These are phyloP conservation scores for Gadus chalcogrammus DNA, from an alignment of 2,113 vertebrate genomes.

Conservation along the genomic window DNA sequence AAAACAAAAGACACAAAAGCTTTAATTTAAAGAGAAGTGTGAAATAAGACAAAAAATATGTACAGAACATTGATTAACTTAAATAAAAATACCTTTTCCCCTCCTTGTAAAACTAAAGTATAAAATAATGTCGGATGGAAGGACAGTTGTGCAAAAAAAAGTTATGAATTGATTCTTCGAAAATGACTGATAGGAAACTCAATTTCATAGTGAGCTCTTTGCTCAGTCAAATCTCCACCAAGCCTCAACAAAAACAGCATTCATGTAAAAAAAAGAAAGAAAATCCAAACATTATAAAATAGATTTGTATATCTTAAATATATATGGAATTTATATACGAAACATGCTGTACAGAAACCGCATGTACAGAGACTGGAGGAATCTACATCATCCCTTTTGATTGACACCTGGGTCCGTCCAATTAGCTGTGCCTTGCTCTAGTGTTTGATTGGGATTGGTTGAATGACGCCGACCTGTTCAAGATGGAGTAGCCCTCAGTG, in stretches of 20 bases:
- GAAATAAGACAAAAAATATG: constrained; percentile 67
- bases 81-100: constrained; percentile 63
- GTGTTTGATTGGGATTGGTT: too few relatives aligned
- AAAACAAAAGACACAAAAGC: constrained; percentile 74
- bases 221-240: constrained; percentile 39
- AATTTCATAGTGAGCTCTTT: constrained; percentile 16
- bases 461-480: too few relatives aligned
- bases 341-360: constrained; percentile 75
- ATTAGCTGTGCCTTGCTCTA: constrained; percentile 74
- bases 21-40: constrained; percentile 78
- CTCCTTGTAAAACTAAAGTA: constrained; percentile 50
- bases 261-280: constrained; percentile 40
- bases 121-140: constrained; percentile 59
- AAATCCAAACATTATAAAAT: constrained; percentile 77
- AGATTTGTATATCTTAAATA: constrained; percentile 73
- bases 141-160: constrained; percentile 74
- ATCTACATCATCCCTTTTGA: constrained; percentile 59
- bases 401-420: constrained; percentile 61
- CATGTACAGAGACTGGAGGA: constrained; percentile 63
- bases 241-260: constrained; percentile 68
- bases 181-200: constrained; percentile 55
- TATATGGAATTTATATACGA: constrained; percentile 74
- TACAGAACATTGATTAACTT: constrained; percentile 77
- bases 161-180: constrained; percentile 55
- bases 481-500: too few relatives aligned